phyloP scores from a whole-genome alignment of 2,888 invertebrate species.

The Anaspis maculata region DNA sequence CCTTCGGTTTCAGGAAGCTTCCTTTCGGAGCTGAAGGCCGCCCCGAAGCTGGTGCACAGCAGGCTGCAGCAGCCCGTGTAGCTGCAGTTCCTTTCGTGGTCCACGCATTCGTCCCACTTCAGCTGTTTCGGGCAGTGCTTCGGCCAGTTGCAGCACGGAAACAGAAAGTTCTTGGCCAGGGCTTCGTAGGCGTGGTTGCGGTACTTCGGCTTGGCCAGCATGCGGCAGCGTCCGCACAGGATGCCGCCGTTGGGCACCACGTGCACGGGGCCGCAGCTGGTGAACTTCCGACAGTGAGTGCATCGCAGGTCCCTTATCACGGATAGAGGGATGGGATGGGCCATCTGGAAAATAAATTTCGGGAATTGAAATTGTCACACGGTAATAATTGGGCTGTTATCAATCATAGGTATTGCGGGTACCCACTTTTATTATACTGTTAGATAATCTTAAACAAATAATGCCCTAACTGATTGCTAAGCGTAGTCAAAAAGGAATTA shows the following conservation, averaged over 20 bases:
- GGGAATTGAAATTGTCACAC: too few relatives aligned
- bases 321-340: conserved; percentile 16
- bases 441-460: too few relatives aligned
- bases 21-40: conserved; percentile 25
- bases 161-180: conserved; percentile 32
- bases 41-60: conserved; percentile 28
- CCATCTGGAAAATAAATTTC: too few relatives aligned
- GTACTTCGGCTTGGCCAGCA: conserved; percentile 23
- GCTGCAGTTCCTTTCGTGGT: conserved; percentile 33
- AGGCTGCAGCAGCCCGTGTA: conserved; percentile 26
- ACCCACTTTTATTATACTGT: too few relatives aligned
- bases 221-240: conserved; percentile 35
- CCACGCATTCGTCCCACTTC: conserved; percentile 29
- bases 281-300: conserved; percentile 28
- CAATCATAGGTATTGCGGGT: too few relatives aligned
- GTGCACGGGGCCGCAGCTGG: conserved; percentile 35
- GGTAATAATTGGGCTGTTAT: too few relatives aligned
- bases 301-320: conserved; percentile 28
- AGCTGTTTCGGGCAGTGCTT: conserved; percentile 30
- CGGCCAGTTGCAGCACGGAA: conserved; percentile 34
- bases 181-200: conserved; percentile 33
- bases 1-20: conserved; percentile 25
- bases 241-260: conserved; percentile 29
- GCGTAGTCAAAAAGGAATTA: too few relatives aligned
- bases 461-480: too few relatives aligned